A percentile compares a stretch with the other conserved stretches of the same genome.
Evolutionary conservation across 2,113 vertebrate species (phyloP).

Genomic region (Lasiurus cinereus): DNA sequence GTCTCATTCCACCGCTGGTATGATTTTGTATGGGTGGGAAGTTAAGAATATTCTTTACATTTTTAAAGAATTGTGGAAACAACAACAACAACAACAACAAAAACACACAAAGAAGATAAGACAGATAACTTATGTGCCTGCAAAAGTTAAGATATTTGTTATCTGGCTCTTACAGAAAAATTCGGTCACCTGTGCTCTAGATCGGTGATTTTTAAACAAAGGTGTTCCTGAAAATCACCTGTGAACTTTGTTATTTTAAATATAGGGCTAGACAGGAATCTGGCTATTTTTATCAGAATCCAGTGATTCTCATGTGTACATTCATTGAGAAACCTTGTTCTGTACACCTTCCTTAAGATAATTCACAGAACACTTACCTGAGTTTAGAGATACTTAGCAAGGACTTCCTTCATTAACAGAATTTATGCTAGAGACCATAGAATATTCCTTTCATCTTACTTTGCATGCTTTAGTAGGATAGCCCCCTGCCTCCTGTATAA

Average conservation of each 20-base stretch:
- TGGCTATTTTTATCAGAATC: constrained; percentile 21
- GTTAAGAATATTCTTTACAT: not conserved
- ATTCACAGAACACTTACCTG: constrained; percentile 8
- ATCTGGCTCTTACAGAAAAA: not conserved
- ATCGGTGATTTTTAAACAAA: not conserved
- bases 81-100: not conserved
- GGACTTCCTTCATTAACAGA: not conserved
- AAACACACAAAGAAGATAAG: not conserved
- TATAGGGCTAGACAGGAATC: not conserved
- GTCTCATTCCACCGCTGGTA: not conserved
- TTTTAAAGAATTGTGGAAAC: not conserved
- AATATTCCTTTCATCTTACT: constrained; percentile 19
- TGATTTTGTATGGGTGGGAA: not conserved
- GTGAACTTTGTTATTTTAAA: constrained; percentile 39
- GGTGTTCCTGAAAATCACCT: not conserved
- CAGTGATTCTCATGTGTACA: not conserved
- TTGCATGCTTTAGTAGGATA: not conserved
- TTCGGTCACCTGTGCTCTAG: not conserved
- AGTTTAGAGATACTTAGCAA: constrained; percentile 35
- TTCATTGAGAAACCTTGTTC: not conserved
- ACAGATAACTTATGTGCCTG: not conserved
- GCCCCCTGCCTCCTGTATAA: not conserved
- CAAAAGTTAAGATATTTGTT: constrained; percentile 22
- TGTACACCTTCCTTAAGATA: not conserved
- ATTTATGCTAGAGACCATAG: not conserved